Evolutionary conservation across 2,797 vertebrate species (phyloP).

Genomic region (Sciaenops ocellatus): DNA sequence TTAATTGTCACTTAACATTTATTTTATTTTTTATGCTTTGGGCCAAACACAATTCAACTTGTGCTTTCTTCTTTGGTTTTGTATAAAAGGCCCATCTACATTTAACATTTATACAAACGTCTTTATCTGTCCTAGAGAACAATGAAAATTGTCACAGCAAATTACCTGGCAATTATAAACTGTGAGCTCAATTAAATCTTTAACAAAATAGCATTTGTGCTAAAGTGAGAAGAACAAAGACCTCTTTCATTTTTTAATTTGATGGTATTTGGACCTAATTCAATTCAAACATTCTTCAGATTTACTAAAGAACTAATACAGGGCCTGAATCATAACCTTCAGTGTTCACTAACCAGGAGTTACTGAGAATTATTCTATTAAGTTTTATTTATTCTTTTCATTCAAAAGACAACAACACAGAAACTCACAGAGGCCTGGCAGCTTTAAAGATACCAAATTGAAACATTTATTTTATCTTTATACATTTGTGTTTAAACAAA

Average conservation of each 20-base stretch:
- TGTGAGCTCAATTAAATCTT: not conserved
- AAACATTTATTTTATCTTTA: slow-evolving; percentile 83
- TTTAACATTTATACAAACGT: not conserved
- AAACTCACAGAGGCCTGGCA: slow-evolving; percentile 17
- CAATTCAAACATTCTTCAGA: not conserved
- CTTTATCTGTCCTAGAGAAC: not conserved
- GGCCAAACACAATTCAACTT: no score
- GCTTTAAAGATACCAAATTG: slow-evolving; percentile 75
- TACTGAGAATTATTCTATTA: not conserved
- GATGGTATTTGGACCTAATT: not conserved
- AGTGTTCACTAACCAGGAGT: not conserved
- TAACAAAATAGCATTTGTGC: not conserved
- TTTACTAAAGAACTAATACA: not conserved
- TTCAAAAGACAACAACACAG: not conserved
- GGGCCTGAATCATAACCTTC: not conserved
- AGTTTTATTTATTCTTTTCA: not conserved
- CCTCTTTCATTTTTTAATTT: not conserved
- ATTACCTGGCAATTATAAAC: not conserved
- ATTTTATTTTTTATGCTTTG: no score
- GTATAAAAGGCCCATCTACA: not conserved
- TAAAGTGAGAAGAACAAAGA: not conserved
- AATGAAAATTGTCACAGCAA: not conserved
- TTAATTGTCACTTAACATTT: no score
- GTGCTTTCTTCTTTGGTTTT: not conserved
- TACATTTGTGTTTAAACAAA: slow-evolving; percentile 77